Evolutionary conservation across 1,140 invertebrate genomes (phyloP).

Genomic region (Planococcus citri): DNA sequence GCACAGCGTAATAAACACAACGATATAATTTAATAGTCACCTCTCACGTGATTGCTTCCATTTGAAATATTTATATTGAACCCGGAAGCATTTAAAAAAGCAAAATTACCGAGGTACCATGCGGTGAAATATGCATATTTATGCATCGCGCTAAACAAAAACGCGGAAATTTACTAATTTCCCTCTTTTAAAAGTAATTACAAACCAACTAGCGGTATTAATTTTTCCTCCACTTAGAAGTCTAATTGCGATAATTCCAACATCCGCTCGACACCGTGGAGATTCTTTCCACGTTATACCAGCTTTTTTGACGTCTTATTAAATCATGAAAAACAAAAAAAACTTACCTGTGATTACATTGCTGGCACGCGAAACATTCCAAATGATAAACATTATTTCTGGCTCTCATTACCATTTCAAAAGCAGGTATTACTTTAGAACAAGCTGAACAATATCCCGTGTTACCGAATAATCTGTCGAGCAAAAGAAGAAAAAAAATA

Average conservation of each 20-base stretch:
- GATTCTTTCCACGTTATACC: no score
- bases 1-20: not conserved
- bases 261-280: no score
- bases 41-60: not conserved
- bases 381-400: slow-evolving; percentile 89
- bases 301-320: no score
- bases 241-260: no score
- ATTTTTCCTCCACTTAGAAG: not conserved
- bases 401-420: slow-evolving; percentile 95
- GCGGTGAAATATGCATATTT: slow-evolving; percentile 6
- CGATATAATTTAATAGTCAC: slow-evolving; percentile 2
- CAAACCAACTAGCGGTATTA: not conserved
- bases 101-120: slow-evolving; percentile 2
- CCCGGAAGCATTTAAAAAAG: slow-evolving; percentile 6
- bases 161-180: slow-evolving; percentile 3
- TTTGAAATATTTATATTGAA: not conserved
- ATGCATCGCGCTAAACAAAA: not conserved
- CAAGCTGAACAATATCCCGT: slow-evolving; percentile 86
- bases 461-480: slow-evolving; percentile 71
- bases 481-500: slow-evolving; percentile 22
- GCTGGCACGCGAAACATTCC: slow-evolving; percentile 92
- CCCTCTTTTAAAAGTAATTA: slow-evolving; percentile 3
- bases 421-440: slow-evolving; percentile 86
- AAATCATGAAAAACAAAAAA: not conserved
- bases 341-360: slow-evolving; percentile 82